phyloP scores from a whole-genome alignment of 1,140 invertebrate species.

The Anastrepha obliqua region DNA sequence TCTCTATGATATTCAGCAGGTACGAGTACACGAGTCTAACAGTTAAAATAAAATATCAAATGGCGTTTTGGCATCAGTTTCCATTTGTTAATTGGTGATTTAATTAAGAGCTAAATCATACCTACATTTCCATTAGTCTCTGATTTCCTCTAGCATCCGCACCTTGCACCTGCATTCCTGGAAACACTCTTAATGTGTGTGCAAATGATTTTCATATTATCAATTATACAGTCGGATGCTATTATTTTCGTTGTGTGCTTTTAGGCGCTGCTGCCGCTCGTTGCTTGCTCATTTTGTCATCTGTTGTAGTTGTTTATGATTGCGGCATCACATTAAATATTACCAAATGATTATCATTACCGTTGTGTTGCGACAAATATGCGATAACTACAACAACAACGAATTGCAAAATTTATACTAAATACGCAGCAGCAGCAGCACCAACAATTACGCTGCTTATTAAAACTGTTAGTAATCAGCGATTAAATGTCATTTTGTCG shows the following conservation, averaged over 20 bases:
- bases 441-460: neutral
- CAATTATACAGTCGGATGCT: neutral
- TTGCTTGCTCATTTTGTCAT: slow-evolving; percentile 28
- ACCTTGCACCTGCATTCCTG: too few species aligned
- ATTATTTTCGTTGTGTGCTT: slow-evolving; percentile 40
- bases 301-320: slow-evolving; percentile 1
- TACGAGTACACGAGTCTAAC: too few species aligned
- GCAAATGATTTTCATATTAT: neutral
- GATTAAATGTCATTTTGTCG: slow-evolving; percentile 13
- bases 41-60: too few species aligned
- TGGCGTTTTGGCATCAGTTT: too few species aligned
- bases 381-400: neutral
- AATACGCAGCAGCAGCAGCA: neutral
- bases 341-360: slow-evolving; percentile 35
- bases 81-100: too few species aligned
- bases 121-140: too few species aligned
- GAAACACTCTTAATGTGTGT: too few species aligned
- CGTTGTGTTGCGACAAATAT: slow-evolving; percentile 28
- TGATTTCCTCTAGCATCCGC: too few species aligned
- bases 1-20: too few species aligned
- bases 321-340: slow-evolving; percentile 13
- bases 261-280: neutral
- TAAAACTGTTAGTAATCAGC: slow-evolving; percentile 29
- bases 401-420: neutral
- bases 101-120: too few species aligned